Evolutionary conservation across 2,797 vertebrate genomes (phyloP), one percentile per base, ranked within the genome.

Genomic region (Microctenopoma lineatum): DNA sequence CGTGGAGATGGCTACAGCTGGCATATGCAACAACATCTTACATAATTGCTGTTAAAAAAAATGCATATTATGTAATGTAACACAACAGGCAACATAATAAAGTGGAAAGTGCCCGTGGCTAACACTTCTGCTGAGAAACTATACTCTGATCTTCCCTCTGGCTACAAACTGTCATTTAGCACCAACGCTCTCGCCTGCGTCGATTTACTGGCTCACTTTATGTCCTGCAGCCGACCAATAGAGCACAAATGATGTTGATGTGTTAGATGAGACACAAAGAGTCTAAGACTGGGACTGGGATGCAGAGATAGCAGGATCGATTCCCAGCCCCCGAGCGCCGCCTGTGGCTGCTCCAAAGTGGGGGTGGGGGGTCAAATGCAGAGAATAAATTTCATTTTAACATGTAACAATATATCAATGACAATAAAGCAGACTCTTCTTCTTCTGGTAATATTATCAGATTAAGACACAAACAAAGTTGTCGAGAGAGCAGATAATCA

Each of bases 1-100:
- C 38, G 66, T 0, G 2, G 54, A 73, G 21, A 21, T 21, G 21
- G 64, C 59, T 55, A 14, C 59, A 52, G 44, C 21, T 13, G 4
- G 38, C 29, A 48, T 25, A 51, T 21, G 54, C 54, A 55, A 42
- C 42, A 56, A 29, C 7, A 51, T 44, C 54, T 84, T 83, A 70
- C 45, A 75, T 82, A 61, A 86, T 65, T 55, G 44, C 18, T 29
- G 29, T 16, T 44, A 0, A 13, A 66, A 38, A 59, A 55, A 34
- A 58, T 5, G 0, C 36, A 70, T 80, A 51, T 75, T 77, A 84
- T 70, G 58, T 76, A 76, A 81, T 84, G 70, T 70, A 21, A 46
- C 59, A 74, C 56, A 66, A 26, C n/a, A n/a, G 36, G 63, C 52
- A 68, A 46, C 50, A 47, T 6, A 36, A 78, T 45, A 66, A 77